These are phyloP conservation scores for Dendrocincla fuliginosa DNA, from an alignment of 2,797 vertebrate genomes.

Conservation along the genomic window DNA sequence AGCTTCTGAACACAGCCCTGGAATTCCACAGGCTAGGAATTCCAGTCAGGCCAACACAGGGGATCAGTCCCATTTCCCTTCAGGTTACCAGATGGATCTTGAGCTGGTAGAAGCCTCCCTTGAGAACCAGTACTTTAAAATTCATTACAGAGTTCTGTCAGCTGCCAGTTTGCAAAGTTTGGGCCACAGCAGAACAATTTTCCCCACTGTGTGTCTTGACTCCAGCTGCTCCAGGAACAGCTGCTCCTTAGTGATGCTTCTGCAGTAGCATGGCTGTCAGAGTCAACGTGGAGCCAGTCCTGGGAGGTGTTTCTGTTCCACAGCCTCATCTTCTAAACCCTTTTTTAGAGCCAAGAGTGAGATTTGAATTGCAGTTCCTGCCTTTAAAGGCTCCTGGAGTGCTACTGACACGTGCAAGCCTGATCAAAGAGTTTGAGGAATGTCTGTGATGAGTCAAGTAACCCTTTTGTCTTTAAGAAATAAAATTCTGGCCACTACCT, in stretches of 20 bases:
- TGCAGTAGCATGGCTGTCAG: conserved; percentile 33
- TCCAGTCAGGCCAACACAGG: neutral
- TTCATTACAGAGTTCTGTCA: conserved; percentile 9
- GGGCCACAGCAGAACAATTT: conserved; percentile 7
- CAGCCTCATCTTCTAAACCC: conserved; percentile 41
- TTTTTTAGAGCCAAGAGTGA: conserved; percentile 59
- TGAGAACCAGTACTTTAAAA: conserved; percentile 21
- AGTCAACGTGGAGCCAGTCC: conserved; percentile 40
- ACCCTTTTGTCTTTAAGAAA: conserved; percentile 63
- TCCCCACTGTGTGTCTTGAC: conserved; percentile 1
- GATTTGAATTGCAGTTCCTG: conserved; percentile 58
- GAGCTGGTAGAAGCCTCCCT: conserved; percentile 27
- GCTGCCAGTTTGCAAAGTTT: conserved; percentile 46
- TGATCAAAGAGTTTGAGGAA: conserved; percentile 58
- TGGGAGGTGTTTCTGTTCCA: conserved; percentile 49
- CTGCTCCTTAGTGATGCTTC: conserved; percentile 24
- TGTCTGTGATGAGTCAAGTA: conserved; percentile 66
- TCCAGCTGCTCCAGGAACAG: conserved; percentile 41
- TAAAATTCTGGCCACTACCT: conserved; percentile 57
- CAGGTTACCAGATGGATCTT: conserved; percentile 5
- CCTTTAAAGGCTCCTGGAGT: conserved; percentile 59
- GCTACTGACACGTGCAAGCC: conserved; percentile 37
- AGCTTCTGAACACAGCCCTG: neutral
- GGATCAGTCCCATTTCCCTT: neutral
- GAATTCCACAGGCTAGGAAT: neutral